Conservation (phyloP, 2,888 invertebrate species). For the Perithous albicinctus region DNA sequence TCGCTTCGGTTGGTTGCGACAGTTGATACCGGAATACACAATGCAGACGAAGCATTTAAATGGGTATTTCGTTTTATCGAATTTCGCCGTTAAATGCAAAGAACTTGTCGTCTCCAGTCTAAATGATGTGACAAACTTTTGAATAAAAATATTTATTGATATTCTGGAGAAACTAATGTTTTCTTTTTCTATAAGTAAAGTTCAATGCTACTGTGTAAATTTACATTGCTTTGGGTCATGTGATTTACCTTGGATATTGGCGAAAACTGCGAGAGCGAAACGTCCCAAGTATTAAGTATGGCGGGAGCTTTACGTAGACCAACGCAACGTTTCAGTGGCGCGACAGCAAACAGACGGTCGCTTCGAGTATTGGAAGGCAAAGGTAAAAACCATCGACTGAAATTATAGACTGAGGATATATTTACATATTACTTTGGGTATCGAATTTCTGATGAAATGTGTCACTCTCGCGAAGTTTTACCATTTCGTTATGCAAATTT, state of each 20-base stretch:
- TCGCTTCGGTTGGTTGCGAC: slow-evolving; percentile 34
- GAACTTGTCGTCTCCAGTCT: not conserved
- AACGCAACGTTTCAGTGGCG: not conserved
- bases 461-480: not conserved
- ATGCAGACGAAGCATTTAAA: slow-evolving; percentile 34
- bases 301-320: not conserved
- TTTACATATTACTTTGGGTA: slow-evolving; percentile 12
- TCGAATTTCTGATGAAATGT: not conserved
- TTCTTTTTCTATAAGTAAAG: not conserved
- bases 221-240: not conserved
- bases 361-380: slow-evolving; percentile 35
- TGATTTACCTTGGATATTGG: not conserved
- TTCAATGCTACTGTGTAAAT: not conserved
- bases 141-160: not conserved
- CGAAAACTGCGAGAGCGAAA: not conserved
- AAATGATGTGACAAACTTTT: not conserved
- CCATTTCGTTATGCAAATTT: not conserved
- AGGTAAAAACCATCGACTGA: slow-evolving; percentile 12
- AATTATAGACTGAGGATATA: slow-evolving; percentile 32
- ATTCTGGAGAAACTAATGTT: not conserved
- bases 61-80: slow-evolving; percentile 29
- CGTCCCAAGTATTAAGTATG: not conserved
- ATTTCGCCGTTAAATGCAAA: not conserved
- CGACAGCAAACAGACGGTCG: slow-evolving; percentile 17
- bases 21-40: slow-evolving; percentile 42